Percentiles rank a stretch among this genome's conserved stretches.
Evolutionary conservation across 2,113 vertebrate genomes (phyloP).

Genomic region (Nibea coibor): DNA sequence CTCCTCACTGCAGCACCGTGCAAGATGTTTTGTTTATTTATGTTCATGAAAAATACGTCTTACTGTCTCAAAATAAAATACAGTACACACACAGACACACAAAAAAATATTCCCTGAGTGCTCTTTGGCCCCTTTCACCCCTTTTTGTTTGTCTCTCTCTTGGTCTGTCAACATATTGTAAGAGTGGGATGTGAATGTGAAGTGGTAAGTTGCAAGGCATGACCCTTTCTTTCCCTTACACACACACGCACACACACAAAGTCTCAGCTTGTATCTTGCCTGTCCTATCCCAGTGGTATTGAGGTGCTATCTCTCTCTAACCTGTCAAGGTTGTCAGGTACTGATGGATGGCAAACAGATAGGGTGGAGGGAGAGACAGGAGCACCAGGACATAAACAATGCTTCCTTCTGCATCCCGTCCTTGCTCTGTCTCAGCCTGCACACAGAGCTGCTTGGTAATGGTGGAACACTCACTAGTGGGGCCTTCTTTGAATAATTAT

Average conservation of each 20-base stretch:
- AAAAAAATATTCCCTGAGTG: constrained; percentile 14
- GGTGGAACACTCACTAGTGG: background rate
- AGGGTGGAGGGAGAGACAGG: constrained; percentile 30
- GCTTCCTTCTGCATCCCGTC: constrained; percentile 34
- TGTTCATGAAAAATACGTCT: background rate
- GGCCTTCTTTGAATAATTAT: constrained; percentile 13
- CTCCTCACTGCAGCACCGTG: background rate
- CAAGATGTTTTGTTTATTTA: constrained; percentile 5
- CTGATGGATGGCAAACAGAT: constrained; percentile 75
- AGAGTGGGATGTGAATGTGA: constrained; percentile 47
- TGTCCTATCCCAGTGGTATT: constrained; percentile 40
- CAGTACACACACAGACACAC: background rate
- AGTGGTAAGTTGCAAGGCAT: constrained; percentile 51
- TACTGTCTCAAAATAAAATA: background rate
- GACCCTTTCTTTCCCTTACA: constrained; percentile 43
- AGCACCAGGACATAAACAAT: constrained; percentile 65
- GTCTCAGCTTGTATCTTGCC: constrained; percentile 17
- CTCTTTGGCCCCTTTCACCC: constrained; percentile 29
- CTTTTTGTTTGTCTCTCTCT: constrained; percentile 33
- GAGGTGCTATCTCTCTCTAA: constrained; percentile 70
- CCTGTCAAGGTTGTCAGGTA: constrained; percentile 71
- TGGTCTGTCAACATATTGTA: constrained; percentile 45
- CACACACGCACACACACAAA: background rate
- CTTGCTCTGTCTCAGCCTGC: constrained; percentile 39
- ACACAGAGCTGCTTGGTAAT: constrained; percentile 9